Evolutionary conservation across 2,113 vertebrate genomes (phyloP), one percentile per base, ranked within the genome.

Genomic region (Peromyscus californicus): DNA sequence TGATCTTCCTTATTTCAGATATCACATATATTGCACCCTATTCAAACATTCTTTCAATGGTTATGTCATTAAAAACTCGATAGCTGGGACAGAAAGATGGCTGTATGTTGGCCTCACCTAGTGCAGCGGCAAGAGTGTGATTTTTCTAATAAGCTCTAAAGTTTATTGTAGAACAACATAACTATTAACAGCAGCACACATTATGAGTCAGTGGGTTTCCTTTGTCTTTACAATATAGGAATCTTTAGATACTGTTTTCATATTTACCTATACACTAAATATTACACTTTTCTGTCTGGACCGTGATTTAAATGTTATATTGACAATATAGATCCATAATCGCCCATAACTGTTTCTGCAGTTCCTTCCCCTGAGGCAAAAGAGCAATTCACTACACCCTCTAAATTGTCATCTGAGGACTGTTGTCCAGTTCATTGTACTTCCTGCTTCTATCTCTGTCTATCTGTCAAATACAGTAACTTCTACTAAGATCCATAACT

Each of bases 1-100:
- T 54, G 15, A 61, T 65, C 39, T 93, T 89, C 69, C 39, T 95
- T 83, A 86, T 88, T 94, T 95, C 83, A 92, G 94, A 93, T 76
- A 84, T 51, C 39, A 90, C 3, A 96, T 69, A 1, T 59, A 80
- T n/a, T n/a, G 51, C 0, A 51, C 45, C 42, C 85, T 61, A 93
- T 75, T 92, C 13, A 59, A 90, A 79, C 39, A 85, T 42, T 82
- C 67, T 78, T 91, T 26, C 33, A 70, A 54, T 88, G 42, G 17
- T 92, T 85, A 74, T 93, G 57, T 93, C 29, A 88, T 1, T 78
- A 69, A 94, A 87, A 74, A 79, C 16, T 17, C 70, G 59, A 48
- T 59, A 85, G 57, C 13, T 15, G 67, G 59, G 26, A 31, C 84
- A 12, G 16, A 76, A 74, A 75, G n/a, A 75, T 57, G 4, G 24